phyloP scores from a whole-genome alignment of 2,797 vertebrate genomes.

The Emys orbicularis region DNA sequence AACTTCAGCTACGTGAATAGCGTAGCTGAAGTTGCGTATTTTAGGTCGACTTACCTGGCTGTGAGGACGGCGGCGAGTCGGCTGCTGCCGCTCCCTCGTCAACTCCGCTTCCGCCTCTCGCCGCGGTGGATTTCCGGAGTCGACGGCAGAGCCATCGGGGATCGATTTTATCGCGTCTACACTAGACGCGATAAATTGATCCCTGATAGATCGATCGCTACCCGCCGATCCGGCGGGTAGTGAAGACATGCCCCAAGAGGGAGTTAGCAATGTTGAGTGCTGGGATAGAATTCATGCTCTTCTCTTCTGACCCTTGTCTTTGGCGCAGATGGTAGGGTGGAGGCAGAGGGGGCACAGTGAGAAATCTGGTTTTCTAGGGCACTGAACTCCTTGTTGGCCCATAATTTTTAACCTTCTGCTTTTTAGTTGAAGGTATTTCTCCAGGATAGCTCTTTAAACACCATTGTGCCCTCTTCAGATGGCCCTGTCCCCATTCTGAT shows the following conservation, averaged over 20 bases:
- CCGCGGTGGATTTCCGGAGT: too few species aligned
- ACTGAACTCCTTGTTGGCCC: slow-evolving; percentile 77
- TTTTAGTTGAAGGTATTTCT: slow-evolving; percentile 78
- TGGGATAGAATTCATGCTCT: not conserved
- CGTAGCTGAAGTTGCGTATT: too few species aligned
- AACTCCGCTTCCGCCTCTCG: too few species aligned
- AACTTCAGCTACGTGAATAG: too few species aligned
- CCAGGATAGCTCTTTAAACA: slow-evolving; percentile 71
- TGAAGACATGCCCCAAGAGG: not conserved
- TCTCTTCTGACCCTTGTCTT: not conserved
- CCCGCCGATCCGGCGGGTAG: too few species aligned
- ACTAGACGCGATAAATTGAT: too few species aligned
- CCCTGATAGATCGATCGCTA: too few species aligned
- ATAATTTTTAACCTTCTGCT: slow-evolving; percentile 75
- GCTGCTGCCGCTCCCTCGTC: too few species aligned
- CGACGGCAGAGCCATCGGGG: too few species aligned
- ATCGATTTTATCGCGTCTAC: too few species aligned
- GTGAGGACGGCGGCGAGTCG: too few species aligned
- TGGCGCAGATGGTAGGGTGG: not conserved
- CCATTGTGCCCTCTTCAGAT: slow-evolving; percentile 70
- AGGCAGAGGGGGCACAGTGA: not conserved
- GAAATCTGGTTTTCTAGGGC: slow-evolving; percentile 75
- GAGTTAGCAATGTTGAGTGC: not conserved
- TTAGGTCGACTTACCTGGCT: too few species aligned
- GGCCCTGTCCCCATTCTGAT: slow-evolving; percentile 35